phyloP scores from a whole-genome alignment of 2,113 vertebrate species.

The Paradisaea rubra region DNA sequence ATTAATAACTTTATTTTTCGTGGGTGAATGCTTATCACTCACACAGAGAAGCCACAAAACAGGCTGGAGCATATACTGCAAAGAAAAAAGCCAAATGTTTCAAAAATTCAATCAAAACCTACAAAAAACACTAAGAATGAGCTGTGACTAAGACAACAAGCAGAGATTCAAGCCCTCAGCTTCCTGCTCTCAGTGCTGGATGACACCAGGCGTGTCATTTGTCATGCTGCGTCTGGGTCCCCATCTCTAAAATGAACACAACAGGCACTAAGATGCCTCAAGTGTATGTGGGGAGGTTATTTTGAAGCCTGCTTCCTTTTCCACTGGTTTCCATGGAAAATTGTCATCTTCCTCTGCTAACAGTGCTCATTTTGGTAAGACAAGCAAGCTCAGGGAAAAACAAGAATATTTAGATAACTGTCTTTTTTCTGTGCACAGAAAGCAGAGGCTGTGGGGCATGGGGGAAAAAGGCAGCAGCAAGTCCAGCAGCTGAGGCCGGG shows the following conservation, averaged over 20 bases:
- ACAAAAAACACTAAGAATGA: neutral
- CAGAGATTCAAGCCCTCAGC: neutral
- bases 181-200: neutral
- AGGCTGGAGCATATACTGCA: neutral
- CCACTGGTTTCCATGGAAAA: slow-evolving; percentile 27
- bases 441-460: rapidly evolving
- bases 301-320: neutral
- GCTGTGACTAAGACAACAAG: neutral
- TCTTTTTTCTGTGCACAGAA: neutral
- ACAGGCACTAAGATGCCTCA: neutral
- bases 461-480: neutral
- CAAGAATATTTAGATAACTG: neutral
- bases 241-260: neutral
- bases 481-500: neutral
- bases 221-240: neutral
- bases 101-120: neutral
- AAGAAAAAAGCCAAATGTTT: neutral
- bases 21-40: neutral
- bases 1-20: neutral
- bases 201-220: neutral
- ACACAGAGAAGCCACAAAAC: neutral
- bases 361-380: neutral
- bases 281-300: neutral
- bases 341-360: neutral
- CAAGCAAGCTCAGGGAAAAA: neutral